Conservation (phyloP, 2,797 vertebrate genomes). For the Hoplostethus atlanticus region DNA sequence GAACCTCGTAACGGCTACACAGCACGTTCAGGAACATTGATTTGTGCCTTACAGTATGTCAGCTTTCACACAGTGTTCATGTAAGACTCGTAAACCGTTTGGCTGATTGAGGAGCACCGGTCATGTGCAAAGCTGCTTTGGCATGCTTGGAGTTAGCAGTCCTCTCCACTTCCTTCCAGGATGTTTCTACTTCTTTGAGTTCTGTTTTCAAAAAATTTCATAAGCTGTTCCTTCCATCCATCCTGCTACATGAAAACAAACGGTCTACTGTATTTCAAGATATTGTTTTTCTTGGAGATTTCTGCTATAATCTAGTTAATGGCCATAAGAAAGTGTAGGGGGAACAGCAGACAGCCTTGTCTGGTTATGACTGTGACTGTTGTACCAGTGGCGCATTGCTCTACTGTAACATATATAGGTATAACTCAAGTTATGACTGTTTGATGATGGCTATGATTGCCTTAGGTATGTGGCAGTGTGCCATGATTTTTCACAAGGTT, state of each 20-base stretch:
- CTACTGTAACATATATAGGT: no score
- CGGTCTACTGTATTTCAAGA: background rate
- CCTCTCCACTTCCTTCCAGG: slow-evolving; percentile 31
- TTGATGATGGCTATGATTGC: background rate
- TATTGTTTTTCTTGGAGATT: slow-evolving; percentile 26
- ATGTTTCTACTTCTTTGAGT: slow-evolving; percentile 34
- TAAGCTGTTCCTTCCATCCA: slow-evolving; percentile 17
- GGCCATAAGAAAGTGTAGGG: background rate
- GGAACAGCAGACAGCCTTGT: background rate
- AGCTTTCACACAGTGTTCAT: slow-evolving; percentile 1
- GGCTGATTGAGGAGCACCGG: background rate
- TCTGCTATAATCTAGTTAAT: slow-evolving; percentile 17
- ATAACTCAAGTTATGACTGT: background rate
- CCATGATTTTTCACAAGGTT: no score
- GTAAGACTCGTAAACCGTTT: background rate
- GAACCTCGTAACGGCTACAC: background rate
- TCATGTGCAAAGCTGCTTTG: slow-evolving; percentile 6
- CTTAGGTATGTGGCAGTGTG: background rate
- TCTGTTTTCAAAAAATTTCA: slow-evolving; percentile 26
- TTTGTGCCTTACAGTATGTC: slow-evolving; percentile 8
- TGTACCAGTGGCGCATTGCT: no score
- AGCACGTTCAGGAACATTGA: background rate
- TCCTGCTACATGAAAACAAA: background rate
- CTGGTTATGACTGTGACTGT: background rate
- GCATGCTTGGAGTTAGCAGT: background rate